Base-by-base conservation (phyloP, 2,113 vertebrate genomes). In the Drymodes brunneopygia region DNA sequence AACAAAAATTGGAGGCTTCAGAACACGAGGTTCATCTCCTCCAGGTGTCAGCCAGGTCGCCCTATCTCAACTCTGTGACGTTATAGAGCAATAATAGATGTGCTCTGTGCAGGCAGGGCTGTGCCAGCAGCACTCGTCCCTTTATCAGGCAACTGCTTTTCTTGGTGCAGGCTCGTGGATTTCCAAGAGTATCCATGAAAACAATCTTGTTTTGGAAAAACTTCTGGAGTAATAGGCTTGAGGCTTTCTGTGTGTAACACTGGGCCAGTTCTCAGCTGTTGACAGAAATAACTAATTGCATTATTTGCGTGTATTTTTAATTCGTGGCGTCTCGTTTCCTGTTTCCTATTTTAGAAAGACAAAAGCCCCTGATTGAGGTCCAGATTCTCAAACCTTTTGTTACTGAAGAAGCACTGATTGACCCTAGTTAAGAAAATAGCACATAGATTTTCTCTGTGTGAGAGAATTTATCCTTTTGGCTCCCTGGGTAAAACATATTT, bases 201-300 rank as follows among this genome's bases (percentile, higher is more conserved):
- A 95, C 48, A 66, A 42, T 48, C 54, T 85, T 93, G 75, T 82
- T 95, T 94, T 73, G 58, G 90, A 77, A 95, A 92, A 93, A 80
- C 15, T 73, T 73, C 36, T 54, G 48, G 31, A 84, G 60, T 19
- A 66, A 67, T 33, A 70, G 7, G 7, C 88, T 88, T 25, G 33
- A 74, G 51, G 24, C 8, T 74, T 84, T 86, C 77, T 74, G 48
- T 25, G 3, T 57, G 35, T 17, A 74, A 45, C 16, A 27, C 16
- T 31, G 18, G 42, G 35, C 12, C 58, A 53, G 8, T 80, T 91
- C 27, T 80, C 78, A 56, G 48, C 19, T 81, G 74, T 38, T 84
- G 79, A 42, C 57, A 95, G 86, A 88, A 94, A 91, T 73, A 80
- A 38, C 16, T 56, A 42, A 47, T 51, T 47, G n/a, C 54, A 60